Base-by-base conservation (phyloP, 2,113 vertebrate genomes). In the Stigmatopora argus region DNA sequence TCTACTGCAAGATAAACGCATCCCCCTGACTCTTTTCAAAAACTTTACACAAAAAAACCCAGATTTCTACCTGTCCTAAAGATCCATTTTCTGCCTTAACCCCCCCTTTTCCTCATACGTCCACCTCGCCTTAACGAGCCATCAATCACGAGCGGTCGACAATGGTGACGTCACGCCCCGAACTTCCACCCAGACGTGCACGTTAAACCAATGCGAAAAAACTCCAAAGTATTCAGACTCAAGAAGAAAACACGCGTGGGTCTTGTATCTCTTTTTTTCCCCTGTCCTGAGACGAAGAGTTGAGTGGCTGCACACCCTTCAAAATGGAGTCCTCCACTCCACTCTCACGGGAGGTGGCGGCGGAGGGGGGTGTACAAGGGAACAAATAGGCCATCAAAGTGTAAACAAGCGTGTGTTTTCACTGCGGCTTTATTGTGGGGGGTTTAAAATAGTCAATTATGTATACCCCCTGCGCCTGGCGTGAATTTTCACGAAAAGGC, bases 261-360 rank as follows among this genome's bases (percentile, higher is more conserved):
- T 45, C 23, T 23, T 2, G 26, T 31, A 31, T 15, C 26, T 61
- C 6, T 78, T 67, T 78, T 77, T 71, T 75, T 83, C 78, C 84
- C 77, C 75, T 65, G 74, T 48, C 66, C 70, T 65, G 74, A 72
- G 66, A 67, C 81, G 79, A 80, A 71, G 77, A 64, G 63, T 72
- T 73, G 72, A 56, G 66, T 76, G 74, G 67, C 78, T 77, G 80
- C 78, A 74, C 72, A 78, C 76, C 74, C 82, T 85, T 89, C 90
- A 92, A 92, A 91, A 92, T 92, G 91, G 91, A 92, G 90, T 92
- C 90, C 83, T 85, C 73, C 81, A 80, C 77, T 71, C 75, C 19
- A 15, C 59, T 45, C 53, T 44, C 60, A 62, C 60, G 35, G 35
- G 58, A 61, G 58, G 58, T 56, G 53, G 26, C 13, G 53, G 23